Evolutionary conservation across 2,888 invertebrate species (phyloP), one percentile per base, ranked within the genome.

Genomic region (Hydraecia micacea): DNA sequence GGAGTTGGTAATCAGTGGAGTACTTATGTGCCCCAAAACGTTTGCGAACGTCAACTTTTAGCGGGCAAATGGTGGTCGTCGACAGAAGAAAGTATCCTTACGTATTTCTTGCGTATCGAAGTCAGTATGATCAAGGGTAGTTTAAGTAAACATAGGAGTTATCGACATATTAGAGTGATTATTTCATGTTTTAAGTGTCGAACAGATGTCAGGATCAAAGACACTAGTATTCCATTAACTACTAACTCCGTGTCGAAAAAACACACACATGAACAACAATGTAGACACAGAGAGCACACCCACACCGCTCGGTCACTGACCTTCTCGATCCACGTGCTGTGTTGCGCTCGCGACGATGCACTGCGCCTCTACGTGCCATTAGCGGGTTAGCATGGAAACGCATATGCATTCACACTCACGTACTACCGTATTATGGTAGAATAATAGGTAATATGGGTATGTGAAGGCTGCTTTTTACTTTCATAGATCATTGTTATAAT

Each of bases 291-390:
- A 75, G 75, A 84, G 76, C 77, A 84, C 78, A 79, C 90, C 90
- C 87, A 89, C 90, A 90, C 87, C 89, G 85, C 85, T 75, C 49
- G 89, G 89, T 86, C 91, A 96, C 97, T 96, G 95, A 99, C 98
- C 98, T 99, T 99, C 97, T 98, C 98, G 93, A 98, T 98, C 98
- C 98, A 98, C 91, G 98, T 98, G 97, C 98, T 96, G 96, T 97
- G 96, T 87, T 96, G 94, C 90, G 96, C 96, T 90, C 96, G 96
- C 93, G 96, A 95, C 92, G 96, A 92, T 87, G 94, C 95, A 89
- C 93, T 95, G 92, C 96, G 96, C 95, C 95, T 95, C 96, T 96
- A 96, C 95, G 95, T 95, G 95, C 94, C 96, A 95, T 95, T 96
- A 96, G 95, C 96, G 95, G 95, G 96, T 96, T 96, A 96, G 97